Evolutionary conservation across 2,888 invertebrate genomes (phyloP).

Genomic region (Flexamia atlantica): DNA sequence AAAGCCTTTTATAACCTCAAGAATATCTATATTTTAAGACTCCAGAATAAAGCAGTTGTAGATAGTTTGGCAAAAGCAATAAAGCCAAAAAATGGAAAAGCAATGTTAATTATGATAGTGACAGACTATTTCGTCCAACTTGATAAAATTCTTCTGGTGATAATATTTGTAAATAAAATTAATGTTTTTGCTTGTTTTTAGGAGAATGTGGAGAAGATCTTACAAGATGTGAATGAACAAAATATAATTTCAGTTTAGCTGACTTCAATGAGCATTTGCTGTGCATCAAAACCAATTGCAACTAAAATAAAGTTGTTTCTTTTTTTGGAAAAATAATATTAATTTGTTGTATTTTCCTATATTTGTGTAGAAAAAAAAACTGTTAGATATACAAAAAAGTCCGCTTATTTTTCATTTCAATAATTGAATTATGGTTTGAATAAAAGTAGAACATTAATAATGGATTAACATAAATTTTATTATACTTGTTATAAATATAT

Average conservation of each 20-base stretch:
- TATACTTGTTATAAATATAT: not conserved
- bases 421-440: not conserved
- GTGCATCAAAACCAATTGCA: not conserved
- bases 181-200: not conserved
- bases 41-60: no score
- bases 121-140: no score
- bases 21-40: no score
- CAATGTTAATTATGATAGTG: no score
- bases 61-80: no score
- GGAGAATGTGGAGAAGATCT: conserved; percentile 49
- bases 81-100: no score
- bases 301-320: conserved; percentile 8
- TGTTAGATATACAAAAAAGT: not conserved
- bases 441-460: not conserved
- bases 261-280: not conserved
- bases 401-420: not conserved
- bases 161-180: no score
- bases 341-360: conserved; percentile 22
- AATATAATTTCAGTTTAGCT: conserved; percentile 35
- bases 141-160: no score
- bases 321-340: conserved; percentile 3
- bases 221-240: conserved; percentile 37
- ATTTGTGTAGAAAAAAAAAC: not conserved
- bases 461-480: not conserved
- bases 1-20: no score